These are phyloP conservation scores for Coptodon rendalli DNA, from an alignment of 2,113 vertebrate species.

Conservation along the genomic window DNA sequence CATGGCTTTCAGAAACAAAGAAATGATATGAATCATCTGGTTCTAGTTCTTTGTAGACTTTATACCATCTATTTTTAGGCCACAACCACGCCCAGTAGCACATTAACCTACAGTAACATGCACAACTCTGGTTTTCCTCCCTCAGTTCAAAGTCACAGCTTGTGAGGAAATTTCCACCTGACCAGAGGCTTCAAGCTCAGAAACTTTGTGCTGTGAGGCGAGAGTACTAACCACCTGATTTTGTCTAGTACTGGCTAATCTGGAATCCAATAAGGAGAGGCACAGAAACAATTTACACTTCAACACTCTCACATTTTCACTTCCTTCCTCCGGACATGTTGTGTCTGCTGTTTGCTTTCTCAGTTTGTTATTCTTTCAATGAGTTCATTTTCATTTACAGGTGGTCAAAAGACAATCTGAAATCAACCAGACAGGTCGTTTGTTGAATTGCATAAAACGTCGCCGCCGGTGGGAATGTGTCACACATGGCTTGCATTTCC, in stretches of 20 bases:
- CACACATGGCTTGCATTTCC: neutral
- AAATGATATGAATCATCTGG: neutral
- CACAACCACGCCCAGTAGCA: fast-evolving
- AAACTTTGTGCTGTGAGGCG: neutral
- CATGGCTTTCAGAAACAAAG: neutral
- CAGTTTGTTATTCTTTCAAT: neutral
- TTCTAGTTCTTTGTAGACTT: neutral
- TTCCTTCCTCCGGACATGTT: neutral
- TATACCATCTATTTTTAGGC: fast-evolving
- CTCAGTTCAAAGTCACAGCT: neutral
- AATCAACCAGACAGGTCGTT: neutral
- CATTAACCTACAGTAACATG: neutral
- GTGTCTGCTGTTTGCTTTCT: neutral
- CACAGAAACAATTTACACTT: neutral
- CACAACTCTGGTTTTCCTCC: neutral
- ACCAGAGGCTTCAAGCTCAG: neutral
- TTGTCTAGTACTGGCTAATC: neutral
- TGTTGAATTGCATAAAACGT: neutral
- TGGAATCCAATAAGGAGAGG: neutral
- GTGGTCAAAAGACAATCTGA: neutral
- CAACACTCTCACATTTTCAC: neutral
- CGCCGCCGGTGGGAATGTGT: neutral
- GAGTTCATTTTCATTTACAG: neutral
- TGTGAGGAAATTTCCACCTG: neutral
- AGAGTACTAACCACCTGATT: neutral